Evolutionary conservation across 1,140 invertebrate genomes (phyloP).

Genomic region (Zeugodacus cucurbitae): DNA sequence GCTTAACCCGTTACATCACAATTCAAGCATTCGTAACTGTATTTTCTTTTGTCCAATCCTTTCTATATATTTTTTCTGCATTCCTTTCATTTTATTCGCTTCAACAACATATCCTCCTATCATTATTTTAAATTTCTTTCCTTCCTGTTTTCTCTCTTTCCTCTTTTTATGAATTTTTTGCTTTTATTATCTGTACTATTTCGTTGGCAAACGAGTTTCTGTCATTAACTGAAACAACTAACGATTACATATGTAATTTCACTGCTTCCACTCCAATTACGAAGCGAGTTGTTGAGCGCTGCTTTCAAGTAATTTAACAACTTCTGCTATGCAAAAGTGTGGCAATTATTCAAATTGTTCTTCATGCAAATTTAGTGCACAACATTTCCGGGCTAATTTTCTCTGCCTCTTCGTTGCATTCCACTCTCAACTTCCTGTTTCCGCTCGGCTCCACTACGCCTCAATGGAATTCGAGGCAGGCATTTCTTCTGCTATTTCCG

Average conservation of each 20-base stretch:
- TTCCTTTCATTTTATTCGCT: too few relatives aligned
- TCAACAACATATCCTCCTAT: too few relatives aligned
- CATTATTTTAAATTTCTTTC: too few relatives aligned
- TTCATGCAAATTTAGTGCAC: neutral
- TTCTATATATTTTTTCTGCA: too few relatives aligned
- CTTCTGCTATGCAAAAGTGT: neutral
- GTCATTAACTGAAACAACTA: neutral
- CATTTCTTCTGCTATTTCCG: neutral
- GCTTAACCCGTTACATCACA: too few relatives aligned
- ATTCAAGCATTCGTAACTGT: too few relatives aligned
- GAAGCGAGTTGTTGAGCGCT: neutral
- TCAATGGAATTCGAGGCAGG: neutral
- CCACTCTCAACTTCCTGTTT: neutral
- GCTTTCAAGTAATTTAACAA: neutral
- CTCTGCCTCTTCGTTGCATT: neutral
- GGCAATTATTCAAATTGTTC: slow-evolving; percentile 21
- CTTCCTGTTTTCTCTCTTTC: too few relatives aligned
- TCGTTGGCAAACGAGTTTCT: too few relatives aligned
- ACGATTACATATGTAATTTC: neutral
- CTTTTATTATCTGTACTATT: neutral
- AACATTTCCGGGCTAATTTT: slow-evolving; percentile 1
- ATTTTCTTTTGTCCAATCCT: too few relatives aligned
- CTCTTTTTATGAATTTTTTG: too few relatives aligned
- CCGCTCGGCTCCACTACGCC: neutral
- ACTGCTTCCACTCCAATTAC: neutral